Evolutionary conservation across 2,113 vertebrate species (phyloP), one percentile per base, ranked within the genome.

Genomic region (Larimichthys polyactis): DNA sequence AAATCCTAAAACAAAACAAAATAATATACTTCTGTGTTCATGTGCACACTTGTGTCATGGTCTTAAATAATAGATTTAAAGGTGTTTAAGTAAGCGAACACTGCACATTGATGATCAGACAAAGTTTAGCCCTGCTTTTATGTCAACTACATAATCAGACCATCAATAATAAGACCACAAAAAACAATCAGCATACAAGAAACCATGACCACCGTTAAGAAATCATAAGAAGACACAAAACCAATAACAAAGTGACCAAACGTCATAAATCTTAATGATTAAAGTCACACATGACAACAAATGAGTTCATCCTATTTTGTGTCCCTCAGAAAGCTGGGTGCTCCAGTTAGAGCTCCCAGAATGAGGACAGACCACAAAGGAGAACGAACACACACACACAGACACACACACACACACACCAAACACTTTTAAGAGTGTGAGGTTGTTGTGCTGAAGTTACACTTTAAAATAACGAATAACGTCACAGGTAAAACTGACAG

Each of bases 351-450:
- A 19, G 43, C 63, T 69, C 69, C 59, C 78, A 68, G 73, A 92
- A 92, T 83, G 84, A 89, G 90, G 90, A 90, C 91, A 87, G 58
- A 59, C 87, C 91, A 91, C 87, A 78, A 76, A 91, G 90, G 90
- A 90, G 65, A 80, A 70, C 72, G 78, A 65, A 51, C 32, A 32
- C 9, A 15, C 17, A 46, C 27, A 14, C 22, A 8, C 17, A 20
- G 64, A 14, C 59, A 32, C 22, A 52, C 73, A 44, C 75, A 81
- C 40, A 9, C 74, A 65, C 48, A 24, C 6, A 43, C n/a, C 59
- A 19, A 1, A 58, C 32, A 69, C 69, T n/a, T 27, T 7, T 36
- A 48, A 64, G 24, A 71, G 6, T 57, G 7, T 27, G 22, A n/a
- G 43, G 78, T 58, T 11, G 27, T 5, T 75, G 5, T 16, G 20